Percentiles rank a stretch among this genome's conserved stretches.
Evolutionary conservation across 2,797 vertebrate species (phyloP).

Genomic region (Cryptoblepharus egeriae): DNA sequence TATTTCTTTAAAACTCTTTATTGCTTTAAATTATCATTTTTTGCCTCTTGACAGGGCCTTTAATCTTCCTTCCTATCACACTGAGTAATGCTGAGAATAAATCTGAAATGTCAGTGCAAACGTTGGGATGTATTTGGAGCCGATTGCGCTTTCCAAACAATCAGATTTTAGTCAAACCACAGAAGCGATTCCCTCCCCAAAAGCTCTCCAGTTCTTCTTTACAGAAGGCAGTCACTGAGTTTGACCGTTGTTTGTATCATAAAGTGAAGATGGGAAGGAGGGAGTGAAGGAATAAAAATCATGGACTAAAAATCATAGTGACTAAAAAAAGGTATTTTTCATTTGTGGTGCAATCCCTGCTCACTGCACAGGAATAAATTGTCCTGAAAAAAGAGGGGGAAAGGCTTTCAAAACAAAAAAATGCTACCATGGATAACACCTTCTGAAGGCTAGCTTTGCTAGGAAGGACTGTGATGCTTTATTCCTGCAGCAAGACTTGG

Average conservation of each 20-base stretch:
- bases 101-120: slow-evolving; percentile 39
- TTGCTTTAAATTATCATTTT: slow-evolving; percentile 70
- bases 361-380: background rate
- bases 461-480: background rate
- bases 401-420: slow-evolving; percentile 6
- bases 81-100: slow-evolving; percentile 46
- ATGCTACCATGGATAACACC: background rate
- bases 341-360: slow-evolving; percentile 29
- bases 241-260: slow-evolving; percentile 15
- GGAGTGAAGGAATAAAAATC: slow-evolving; percentile 16
- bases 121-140: slow-evolving; percentile 30
- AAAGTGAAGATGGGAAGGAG: background rate
- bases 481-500: background rate
- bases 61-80: slow-evolving; percentile 46
- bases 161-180: slow-evolving; percentile 2
- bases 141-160: slow-evolving; percentile 3
- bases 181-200: background rate
- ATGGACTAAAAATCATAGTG: slow-evolving; percentile 33
- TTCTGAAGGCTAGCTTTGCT: background rate
- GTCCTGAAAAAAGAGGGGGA: slow-evolving; percentile 4
- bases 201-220: background rate
- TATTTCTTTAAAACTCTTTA: slow-evolving; percentile 68
- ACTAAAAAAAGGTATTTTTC: slow-evolving; percentile 46
- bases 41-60: slow-evolving; percentile 34
- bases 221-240: background rate